Base-by-base conservation (phyloP, 2,888 invertebrate genomes). In the Scaptomyza parva region DNA sequence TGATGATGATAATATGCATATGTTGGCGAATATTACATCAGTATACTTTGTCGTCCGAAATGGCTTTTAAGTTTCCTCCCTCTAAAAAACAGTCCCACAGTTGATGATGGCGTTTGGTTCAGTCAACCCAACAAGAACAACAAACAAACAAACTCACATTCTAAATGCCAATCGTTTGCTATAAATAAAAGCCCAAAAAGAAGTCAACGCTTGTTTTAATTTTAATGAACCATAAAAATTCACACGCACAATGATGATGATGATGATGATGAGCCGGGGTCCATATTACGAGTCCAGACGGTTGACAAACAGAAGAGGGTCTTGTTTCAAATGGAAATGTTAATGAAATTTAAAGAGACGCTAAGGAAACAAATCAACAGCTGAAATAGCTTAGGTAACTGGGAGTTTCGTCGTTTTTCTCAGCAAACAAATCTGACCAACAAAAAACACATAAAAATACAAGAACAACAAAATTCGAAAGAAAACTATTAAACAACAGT, bases 151-250 rank as follows among this genome's bases (percentile, higher is more conserved):
- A n/a, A 48, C 54, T 44, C 71, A 60, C 61, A 57, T 76, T 66
- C 78, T 74, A 70, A 74, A 77, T 77, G 84, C 84, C 78, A 70
- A 79, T 84, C 72, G 58, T 39, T 53, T n/a, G 67, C 73, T 76
- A 79, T 86, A 79, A 82, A 81, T 76, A 83, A 74, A 68, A 55
- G 33, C 39, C 33, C 41, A 58, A 57, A 58, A 41, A 45, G 9
- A 37, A 37, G 35, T 17, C 62, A 57, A 60, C 47, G 75, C 70
- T 70, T 76, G 88, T 83, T 73, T 86, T 76, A 81, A 74, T 84
- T 83, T 85, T 88, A 85, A 85, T 88, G 88, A 84, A 81, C 87
- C 84, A 85, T 88, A 86, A 85, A 85, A 86, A 88, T 84, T 88
- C 82, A 83, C 82, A 83, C 84, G 87, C 87, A 83, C 79, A 62